Evolutionary conservation across 2,888 invertebrate species (phyloP), one percentile per base, ranked within the genome.

Genomic region (Belgica antarctica): DNA sequence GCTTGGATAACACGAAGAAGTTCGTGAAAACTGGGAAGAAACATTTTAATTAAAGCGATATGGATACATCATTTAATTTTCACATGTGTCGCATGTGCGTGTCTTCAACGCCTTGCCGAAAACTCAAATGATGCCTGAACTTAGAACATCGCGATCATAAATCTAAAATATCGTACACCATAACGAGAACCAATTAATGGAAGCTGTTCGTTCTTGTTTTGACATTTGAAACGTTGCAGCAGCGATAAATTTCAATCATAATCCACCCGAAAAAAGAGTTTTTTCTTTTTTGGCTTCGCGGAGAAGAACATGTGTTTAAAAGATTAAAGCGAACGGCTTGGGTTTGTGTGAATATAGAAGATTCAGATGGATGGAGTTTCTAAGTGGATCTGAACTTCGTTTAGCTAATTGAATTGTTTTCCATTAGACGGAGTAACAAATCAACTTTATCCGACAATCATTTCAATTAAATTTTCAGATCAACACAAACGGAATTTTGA

Each of bases 401-500:
- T n/a, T n/a, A n/a, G n/a, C n/a, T n/a, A n/a, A n/a, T n/a, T n/a
- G n/a, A n/a, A n/a, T n/a, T n/a, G n/a, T n/a, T n/a, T n/a, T n/a
- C n/a, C n/a, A n/a, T n/a, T n/a, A n/a, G n/a, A n/a, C n/a, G n/a
- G n/a, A n/a, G n/a, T n/a, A n/a, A n/a, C n/a, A n/a, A n/a, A n/a
- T n/a, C n/a, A n/a, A n/a, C n/a, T n/a, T n/a, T n/a, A n/a, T n/a
- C n/a, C n/a, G n/a, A n/a, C n/a, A n/a, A n/a, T n/a, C n/a, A n/a
- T n/a, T n/a, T n/a, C n/a, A n/a, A n/a, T n/a, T n/a, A n/a, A n/a
- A 4, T 31, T n/a, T n/a, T 25, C 73, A 96, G 96, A 89, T 96
- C 71, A 96, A 95, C 79, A 88, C 89, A 76, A 94, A 92, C 80
- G 96, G 96, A 59, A 85, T 95, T 15, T 78, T 96, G 31, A 92